Conservation (phyloP, 2,113 vertebrate species). For the Erythrocercus mccallii region DNA sequence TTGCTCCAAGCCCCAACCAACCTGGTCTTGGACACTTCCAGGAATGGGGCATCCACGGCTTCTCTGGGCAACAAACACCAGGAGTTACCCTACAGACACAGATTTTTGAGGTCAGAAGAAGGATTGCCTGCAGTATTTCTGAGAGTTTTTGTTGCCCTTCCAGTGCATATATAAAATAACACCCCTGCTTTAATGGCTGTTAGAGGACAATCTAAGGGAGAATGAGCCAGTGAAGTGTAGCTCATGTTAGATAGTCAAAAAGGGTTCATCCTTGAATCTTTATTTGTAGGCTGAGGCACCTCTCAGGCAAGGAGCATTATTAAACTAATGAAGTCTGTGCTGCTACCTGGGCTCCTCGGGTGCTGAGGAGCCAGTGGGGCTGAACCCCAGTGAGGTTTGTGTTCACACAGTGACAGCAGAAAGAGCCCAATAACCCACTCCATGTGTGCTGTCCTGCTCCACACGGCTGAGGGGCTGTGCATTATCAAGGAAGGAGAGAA, state of each 20-base stretch:
- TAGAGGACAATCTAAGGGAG: not conserved
- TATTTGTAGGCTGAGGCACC: not conserved
- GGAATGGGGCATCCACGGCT: not conserved
- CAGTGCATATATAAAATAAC: not conserved
- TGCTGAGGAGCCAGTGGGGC: fast-evolving
- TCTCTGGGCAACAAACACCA: not conserved
- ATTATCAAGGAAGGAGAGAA: not conserved
- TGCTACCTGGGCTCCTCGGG: not conserved
- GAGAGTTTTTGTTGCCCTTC: not conserved
- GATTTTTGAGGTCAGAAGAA: not conserved
- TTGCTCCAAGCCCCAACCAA: fast-evolving
- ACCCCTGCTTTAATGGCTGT: not conserved
- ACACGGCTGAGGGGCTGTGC: fast-evolving
- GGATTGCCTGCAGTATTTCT: not conserved
- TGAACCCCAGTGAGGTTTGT: not conserved
- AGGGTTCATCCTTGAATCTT: not conserved
- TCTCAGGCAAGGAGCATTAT: not conserved
- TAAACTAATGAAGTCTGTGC: not conserved
- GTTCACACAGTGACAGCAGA: not conserved
- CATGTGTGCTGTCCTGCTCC: not conserved
- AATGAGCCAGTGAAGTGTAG: not conserved
- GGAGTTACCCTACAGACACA: not conserved
- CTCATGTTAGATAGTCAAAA: not conserved
- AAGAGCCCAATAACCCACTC: fast-evolving
- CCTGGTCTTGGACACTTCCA: not conserved